Base-by-base conservation (phyloP, 2,888 invertebrate species). In the Dilophus febrilis region DNA sequence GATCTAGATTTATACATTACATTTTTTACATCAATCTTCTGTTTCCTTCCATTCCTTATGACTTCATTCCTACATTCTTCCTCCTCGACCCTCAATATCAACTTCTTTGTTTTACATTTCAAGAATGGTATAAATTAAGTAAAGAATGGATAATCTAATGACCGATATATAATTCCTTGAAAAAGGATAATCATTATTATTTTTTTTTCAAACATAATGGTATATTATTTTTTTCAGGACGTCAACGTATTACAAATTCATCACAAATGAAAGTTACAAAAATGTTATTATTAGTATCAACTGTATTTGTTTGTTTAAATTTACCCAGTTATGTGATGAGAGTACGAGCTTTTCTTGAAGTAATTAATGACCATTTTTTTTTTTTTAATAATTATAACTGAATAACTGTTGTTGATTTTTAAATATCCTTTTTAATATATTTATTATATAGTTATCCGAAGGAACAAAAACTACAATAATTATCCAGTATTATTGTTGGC, bases 211-310 rank as follows among this genome's bases (percentile, higher is more conserved):
- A n/a, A n/a, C n/a, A n/a, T n/a, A n/a, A n/a, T n/a, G n/a, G n/a
- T n/a, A n/a, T n/a, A n/a, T n/a, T 22, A 22, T 8, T 22, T 6
- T 22, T 6, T 44, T 13, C 49, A 61, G 61, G 52, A 45, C 56
- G 56, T 42, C 55, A 58, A 42, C 53, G 58, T 42, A 22, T 56
- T 19, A 57, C 59, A 14, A 64, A 61, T 39, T 65, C 65, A 36
- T 68, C 74, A 1, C 79, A 80, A 53, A 67, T 73, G 17, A 75
- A 76, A 52, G 70, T 86, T 45, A 87, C 85, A 29, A 76, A 80
- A 53, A 86, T 86, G 82, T 64, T 88, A 41, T 69, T 88, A 19
- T 66, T 84, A 39, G 83, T 87, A 1, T 86, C 86, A 2, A 72
- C 77, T 1, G 79, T 80, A 0, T 87, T 81, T 57, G 71, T 87